Base-by-base conservation (phyloP, 2,113 vertebrate genomes). In the Pollachius pollachius region DNA sequence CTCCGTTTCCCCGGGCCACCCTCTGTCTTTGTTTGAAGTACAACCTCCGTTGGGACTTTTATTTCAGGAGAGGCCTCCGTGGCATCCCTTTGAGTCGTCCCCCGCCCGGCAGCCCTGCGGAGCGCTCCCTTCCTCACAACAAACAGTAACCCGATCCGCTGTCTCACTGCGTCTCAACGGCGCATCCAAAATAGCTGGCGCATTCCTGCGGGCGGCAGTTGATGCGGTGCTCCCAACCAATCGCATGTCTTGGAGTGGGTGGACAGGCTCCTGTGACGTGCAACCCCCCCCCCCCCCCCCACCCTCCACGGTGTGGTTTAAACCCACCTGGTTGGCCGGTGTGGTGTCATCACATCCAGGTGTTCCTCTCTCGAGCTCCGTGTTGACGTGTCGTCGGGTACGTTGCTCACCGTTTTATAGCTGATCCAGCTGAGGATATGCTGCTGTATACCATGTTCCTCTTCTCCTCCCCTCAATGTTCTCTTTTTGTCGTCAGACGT, bases 141-240 rank as follows among this genome's bases (percentile, higher is more conserved):
- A 59, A 68, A 66, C 64, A 61, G 72, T 71, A 81, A 84, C 62
- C 25, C 12, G 69, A 81, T 58, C 52, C 19, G 8, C 41, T 48
- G 41, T 34, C 30, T 57, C 41, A 67, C 27, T 58, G n/a, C 15
- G 17, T 69, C 37, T 67, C 64, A 25, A 71, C 72, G 62, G 62
- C 62, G 54, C 64, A 61, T 63, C 61, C 58, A 25, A 48, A 61
- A 62, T 27, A 65, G 64, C 64, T 52, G 62, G 21, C 62, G 30
- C 37, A 64, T 73, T 67, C 58, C 17, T 52, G 67, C n/a, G 61
- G 63, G 67, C 34, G 60, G 62, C 66, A 54, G 19, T 70, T 67
- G 18, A 52, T 71, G 18, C 41, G 41, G 65, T 52, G 69, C 18
- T 18, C 59, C 23, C 41, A 34, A 30, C 15, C 21, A 21, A 34